Evolutionary conservation across 2,888 invertebrate genomes (phyloP).

Genomic region (Dasysyrphus albostriatus): DNA sequence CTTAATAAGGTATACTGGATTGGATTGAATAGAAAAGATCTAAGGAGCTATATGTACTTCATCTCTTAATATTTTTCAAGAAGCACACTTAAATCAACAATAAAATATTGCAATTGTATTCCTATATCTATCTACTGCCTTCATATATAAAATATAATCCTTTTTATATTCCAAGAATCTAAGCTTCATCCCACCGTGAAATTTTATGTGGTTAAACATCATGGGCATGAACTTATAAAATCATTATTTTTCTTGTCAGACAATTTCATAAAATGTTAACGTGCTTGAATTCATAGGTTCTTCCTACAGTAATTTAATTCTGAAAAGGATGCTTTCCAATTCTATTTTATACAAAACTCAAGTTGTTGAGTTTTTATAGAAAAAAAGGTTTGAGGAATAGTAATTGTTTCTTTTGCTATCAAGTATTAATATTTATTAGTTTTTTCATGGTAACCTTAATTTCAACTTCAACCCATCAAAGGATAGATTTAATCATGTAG

Average conservation of each 20-base stretch:
- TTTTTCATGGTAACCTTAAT: background rate
- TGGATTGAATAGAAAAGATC: too few relatives aligned
- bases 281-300: background rate
- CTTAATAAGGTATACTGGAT: too few relatives aligned
- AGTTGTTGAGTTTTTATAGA: background rate
- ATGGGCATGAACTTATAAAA: conserved; percentile 2
- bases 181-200: background rate
- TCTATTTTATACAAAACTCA: too few relatives aligned
- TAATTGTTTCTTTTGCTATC: background rate
- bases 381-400: background rate
- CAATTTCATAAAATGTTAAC: conserved; percentile 3
- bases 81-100: background rate
- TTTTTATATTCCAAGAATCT: background rate
- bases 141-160: too few relatives aligned
- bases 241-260: background rate
- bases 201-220: background rate
- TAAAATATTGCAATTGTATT: background rate
- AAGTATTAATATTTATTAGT: background rate
- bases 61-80: too few relatives aligned
- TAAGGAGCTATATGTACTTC: too few relatives aligned
- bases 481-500: too few relatives aligned
- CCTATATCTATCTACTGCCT: background rate
- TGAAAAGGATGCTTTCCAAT: background rate
- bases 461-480: background rate
- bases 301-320: background rate